phyloP scores from a whole-genome alignment of 2,888 invertebrate genomes.

The Idaea aversata region DNA sequence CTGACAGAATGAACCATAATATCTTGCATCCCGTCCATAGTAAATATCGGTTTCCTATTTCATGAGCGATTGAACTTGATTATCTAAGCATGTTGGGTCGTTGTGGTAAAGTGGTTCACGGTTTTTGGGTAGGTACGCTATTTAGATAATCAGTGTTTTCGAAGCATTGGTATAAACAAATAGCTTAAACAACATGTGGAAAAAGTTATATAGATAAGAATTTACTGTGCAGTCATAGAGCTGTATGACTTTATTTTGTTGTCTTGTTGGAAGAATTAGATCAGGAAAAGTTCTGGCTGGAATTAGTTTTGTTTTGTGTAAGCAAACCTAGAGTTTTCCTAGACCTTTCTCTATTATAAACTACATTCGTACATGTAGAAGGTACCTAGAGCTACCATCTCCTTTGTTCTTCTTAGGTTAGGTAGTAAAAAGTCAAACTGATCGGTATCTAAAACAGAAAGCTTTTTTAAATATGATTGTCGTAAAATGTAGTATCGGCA shows the following conservation, averaged over 20 bases:
- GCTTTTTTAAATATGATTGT: too few species aligned
- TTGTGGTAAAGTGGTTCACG: not conserved
- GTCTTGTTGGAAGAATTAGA: not conserved
- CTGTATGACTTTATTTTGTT: not conserved
- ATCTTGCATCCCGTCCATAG: conserved; percentile 3
- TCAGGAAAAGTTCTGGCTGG: not conserved
- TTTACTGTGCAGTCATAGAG: not conserved
- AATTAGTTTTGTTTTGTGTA: not conserved
- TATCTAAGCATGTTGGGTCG: not conserved
- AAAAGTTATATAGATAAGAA: not conserved
- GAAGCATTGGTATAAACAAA: not conserved
- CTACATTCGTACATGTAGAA: too few species aligned
- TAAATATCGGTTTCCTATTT: conserved; percentile 26
- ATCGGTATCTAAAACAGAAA: too few species aligned
- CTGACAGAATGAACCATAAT: not conserved
- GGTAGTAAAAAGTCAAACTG: too few species aligned
- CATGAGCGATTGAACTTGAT: conserved; percentile 20
- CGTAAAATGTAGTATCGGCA: too few species aligned
- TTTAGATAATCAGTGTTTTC: conserved; percentile 1
- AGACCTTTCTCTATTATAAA: too few species aligned
- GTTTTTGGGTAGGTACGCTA: not conserved
- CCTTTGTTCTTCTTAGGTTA: too few species aligned
- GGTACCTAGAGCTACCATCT: too few species aligned
- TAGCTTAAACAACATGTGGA: not conserved
- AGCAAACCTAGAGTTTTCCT: not conserved